Evolutionary conservation across 2,888 invertebrate species (phyloP).

Genomic region (Mesorhabditis sp.): DNA sequence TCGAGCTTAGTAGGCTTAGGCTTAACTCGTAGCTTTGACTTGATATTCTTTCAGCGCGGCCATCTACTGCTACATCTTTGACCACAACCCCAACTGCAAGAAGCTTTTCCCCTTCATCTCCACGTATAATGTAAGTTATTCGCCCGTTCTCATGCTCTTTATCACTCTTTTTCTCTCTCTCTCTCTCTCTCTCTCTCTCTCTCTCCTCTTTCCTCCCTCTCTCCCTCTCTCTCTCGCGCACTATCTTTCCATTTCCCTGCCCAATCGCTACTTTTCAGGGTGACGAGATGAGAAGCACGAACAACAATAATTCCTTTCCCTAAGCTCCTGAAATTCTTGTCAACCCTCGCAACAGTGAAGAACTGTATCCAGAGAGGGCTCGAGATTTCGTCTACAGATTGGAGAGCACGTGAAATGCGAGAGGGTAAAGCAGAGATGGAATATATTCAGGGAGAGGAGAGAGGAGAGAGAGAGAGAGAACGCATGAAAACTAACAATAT

Average conservation of each 20-base stretch:
- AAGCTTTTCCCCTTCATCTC: constrained; percentile 45
- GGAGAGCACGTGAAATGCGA: too few relatives aligned
- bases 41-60: constrained; percentile 20
- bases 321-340: constrained; percentile 10
- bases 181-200: too few relatives aligned
- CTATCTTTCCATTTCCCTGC: too few relatives aligned
- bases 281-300: constrained; percentile 45
- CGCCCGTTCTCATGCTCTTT: too few relatives aligned
- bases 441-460: constrained; percentile 44
- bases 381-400: too few relatives aligned
- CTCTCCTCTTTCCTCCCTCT: too few relatives aligned
- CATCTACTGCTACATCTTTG: constrained; percentile 53
- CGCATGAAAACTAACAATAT: background rate
- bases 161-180: too few relatives aligned
- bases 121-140: constrained; percentile 21
- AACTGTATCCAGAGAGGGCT: constrained; percentile 50
- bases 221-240: too few relatives aligned
- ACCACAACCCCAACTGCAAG: constrained; percentile 49
- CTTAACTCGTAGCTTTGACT: too few relatives aligned
- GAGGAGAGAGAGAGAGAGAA: background rate
- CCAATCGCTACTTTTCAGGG: constrained; percentile 13
- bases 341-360: constrained; percentile 51
- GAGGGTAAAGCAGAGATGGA: constrained; percentile 52
- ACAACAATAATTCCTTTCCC: constrained; percentile 46
- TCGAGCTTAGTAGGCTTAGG: too few relatives aligned